Evolutionary conservation across 1,140 invertebrate species (phyloP).

Genomic region (Scaptodrosophila lebanonensis): DNA sequence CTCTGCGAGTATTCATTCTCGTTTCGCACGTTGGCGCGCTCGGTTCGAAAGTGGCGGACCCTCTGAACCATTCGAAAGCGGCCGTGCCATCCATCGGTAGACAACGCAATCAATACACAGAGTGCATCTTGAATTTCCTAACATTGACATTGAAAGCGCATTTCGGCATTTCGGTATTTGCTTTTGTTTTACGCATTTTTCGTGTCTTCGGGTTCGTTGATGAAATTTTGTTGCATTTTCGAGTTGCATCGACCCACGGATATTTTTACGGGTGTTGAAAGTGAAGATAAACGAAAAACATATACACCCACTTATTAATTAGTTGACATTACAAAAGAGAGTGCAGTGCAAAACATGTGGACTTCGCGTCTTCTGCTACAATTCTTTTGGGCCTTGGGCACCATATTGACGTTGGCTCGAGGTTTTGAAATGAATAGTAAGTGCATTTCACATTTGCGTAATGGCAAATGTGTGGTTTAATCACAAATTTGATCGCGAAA

Average conservation of each 20-base stretch:
- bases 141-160: conserved; percentile 60
- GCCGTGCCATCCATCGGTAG: conserved; percentile 23
- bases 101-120: background rate
- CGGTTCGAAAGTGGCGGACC: conserved; percentile 30
- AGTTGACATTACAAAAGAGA: conserved; percentile 15
- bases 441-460: too few relatives aligned
- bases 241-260: conserved; percentile 29
- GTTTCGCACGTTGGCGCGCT: conserved; percentile 43
- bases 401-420: conserved; percentile 27
- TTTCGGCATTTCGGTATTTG: conserved; percentile 23
- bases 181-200: conserved; percentile 37
- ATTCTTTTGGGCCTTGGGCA: conserved; percentile 28
- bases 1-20: conserved; percentile 66
- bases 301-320: conserved; percentile 8
- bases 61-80: conserved; percentile 23
- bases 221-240: conserved; percentile 49
- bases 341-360: conserved; percentile 30
- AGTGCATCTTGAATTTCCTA: conserved; percentile 55
- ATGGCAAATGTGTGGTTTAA: background rate
- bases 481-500: too few relatives aligned
- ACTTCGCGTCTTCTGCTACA: conserved; percentile 6
- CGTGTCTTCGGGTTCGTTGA: conserved; percentile 41
- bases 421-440: conserved; percentile 70
- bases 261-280: conserved; percentile 50
- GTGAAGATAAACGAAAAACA: conserved; percentile 20